Base-by-base conservation (phyloP, 2,113 vertebrate genomes). In the Drymodes brunneopygia region DNA sequence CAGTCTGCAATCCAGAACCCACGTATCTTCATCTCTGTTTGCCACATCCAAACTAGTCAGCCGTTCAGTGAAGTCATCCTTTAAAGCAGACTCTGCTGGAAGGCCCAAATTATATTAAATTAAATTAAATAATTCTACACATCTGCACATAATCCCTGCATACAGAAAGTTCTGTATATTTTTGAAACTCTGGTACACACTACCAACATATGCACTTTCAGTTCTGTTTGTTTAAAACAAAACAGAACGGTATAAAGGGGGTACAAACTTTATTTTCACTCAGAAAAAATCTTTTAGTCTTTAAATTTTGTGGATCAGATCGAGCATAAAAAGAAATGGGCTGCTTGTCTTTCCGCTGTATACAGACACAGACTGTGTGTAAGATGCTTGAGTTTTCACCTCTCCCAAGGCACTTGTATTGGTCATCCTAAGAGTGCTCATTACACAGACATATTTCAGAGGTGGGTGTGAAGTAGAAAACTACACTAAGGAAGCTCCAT, bases 1-100 rank as follows among this genome's bases (percentile, higher is more conserved):
- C 86, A 94, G 27, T 94, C 94, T 96, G 69, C 90, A 97, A 74
- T 95, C 97, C 95, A 98, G 95, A 91, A 88, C 91, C 97, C 97
- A 97, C 1, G 81, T 21, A 77, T 96, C 90, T 90, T 97, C 97
- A 83, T 97, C 96, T 84, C 83, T 98, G 50, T 57, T 96, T 96
- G 87, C n/a, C 77, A 87, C 88, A 84, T 98, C 96, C 94, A 95
- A 95, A 65, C 93, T 58, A 69, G 96, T 58, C 81, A 97, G 88
- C 56, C 19, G 95, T 61, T 98, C 97, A 94, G 38, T 83, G 94
- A 96, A 96, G 92, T 88, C 83, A 48, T 98, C 97, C 93, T 92
- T 94, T 74, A 97, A 69, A 94, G 97, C 80, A 94, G 92, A 92
- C 35, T 98, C 98, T 36, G 94, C 81, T 88, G 94, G 83, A 93